These are phyloP conservation scores for Rhabdomys pumilio DNA, from an alignment of 2,797 vertebrate species.

Conservation along the genomic window DNA sequence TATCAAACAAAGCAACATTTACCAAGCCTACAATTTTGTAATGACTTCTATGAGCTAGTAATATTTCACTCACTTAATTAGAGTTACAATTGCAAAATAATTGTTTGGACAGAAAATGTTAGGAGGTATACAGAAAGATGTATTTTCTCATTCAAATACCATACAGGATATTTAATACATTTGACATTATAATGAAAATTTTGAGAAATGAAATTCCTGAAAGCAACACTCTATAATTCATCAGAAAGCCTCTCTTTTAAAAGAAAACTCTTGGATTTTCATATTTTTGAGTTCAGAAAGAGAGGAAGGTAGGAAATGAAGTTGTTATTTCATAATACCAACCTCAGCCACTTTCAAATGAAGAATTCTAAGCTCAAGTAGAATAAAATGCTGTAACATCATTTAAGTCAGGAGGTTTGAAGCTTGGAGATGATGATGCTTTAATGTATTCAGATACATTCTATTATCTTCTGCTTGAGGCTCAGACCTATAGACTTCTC, in stretches of 20 bases:
- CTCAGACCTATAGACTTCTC: constrained; percentile 53
- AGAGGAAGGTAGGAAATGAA: constrained; percentile 51
- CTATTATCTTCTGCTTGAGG: constrained; percentile 74
- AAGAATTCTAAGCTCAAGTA: constrained; percentile 63
- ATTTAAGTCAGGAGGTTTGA: constrained; percentile 46
- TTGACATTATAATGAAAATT: neutral
- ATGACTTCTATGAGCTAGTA: neutral
- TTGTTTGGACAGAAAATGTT: constrained; percentile 2
- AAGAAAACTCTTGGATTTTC: constrained; percentile 48
- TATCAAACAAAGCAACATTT: neutral
- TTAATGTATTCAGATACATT: constrained; percentile 72
- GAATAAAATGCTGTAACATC: constrained; percentile 62
- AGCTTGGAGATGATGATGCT: neutral
- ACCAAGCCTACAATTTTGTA: neutral
- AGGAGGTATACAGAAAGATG: neutral
- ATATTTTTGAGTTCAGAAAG: constrained; percentile 46
- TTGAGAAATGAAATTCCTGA: neutral
- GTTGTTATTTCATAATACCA: constrained; percentile 59
- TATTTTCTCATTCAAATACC: neutral
- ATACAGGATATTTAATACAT: neutral
- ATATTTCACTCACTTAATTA: neutral
- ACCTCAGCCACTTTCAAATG: constrained; percentile 62
- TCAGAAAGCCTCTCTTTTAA: constrained; percentile 28
- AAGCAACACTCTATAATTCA: neutral
- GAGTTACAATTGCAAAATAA: neutral